phyloP scores from a whole-genome alignment of 2,888 invertebrate genomes.

The Acronicta psi region DNA sequence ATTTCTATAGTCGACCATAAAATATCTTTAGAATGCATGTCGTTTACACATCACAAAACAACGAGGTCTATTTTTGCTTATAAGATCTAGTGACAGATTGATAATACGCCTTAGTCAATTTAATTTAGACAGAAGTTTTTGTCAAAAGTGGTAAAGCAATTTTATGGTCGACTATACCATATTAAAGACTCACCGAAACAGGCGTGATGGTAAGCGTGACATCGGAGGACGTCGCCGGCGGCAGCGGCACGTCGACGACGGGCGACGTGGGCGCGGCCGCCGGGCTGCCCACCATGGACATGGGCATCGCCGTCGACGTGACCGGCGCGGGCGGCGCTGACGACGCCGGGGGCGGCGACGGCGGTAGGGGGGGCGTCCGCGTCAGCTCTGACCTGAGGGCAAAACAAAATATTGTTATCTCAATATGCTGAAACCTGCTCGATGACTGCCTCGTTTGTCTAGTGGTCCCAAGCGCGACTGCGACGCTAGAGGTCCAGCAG shows the following conservation, averaged over 20 bases:
- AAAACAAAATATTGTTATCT: constrained; percentile 1
- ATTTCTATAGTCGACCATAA: too few relatives aligned
- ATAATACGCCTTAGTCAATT: too few relatives aligned
- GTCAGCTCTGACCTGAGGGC: constrained; percentile 72
- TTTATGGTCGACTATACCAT: too few relatives aligned
- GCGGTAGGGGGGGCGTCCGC: constrained; percentile 79
- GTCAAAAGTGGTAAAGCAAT: too few relatives aligned
- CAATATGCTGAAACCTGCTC: neutral
- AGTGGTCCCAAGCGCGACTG: too few relatives aligned
- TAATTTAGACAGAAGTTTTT: too few relatives aligned
- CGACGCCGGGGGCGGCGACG: constrained; percentile 80
- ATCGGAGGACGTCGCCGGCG: constrained; percentile 43
- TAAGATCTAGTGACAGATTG: too few relatives aligned
- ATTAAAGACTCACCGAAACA: constrained; percentile 55
- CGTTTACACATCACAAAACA: too few relatives aligned
- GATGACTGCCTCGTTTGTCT: too few relatives aligned
- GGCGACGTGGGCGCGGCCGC: constrained; percentile 59
- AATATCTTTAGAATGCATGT: too few relatives aligned
- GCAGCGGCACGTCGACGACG: constrained; percentile 49
- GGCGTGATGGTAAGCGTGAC: constrained; percentile 55
- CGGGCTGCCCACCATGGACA: constrained; percentile 61
- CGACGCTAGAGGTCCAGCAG: too few relatives aligned
- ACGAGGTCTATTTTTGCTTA: too few relatives aligned
- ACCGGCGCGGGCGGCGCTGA: constrained; percentile 73
- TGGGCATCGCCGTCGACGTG: constrained; percentile 56